Conservation (phyloP, 2,797 vertebrate genomes). For the Oreochromis grahami region DNA sequence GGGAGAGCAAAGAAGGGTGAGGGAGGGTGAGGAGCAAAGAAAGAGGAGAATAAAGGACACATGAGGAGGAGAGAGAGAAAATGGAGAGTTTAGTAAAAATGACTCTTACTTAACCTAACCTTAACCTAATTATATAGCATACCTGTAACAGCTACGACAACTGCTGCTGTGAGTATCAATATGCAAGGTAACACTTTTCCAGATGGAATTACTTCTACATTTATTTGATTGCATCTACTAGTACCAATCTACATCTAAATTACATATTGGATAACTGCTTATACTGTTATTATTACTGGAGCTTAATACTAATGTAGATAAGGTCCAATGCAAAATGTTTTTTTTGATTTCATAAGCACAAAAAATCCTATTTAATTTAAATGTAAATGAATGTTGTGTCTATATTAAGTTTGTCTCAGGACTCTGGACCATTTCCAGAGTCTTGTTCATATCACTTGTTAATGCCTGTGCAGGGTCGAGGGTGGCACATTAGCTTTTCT, state of each 20-base stretch:
- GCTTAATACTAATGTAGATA: not conserved
- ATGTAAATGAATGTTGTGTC: not conserved
- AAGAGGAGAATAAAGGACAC: constrained; percentile 12
- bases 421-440: not conserved
- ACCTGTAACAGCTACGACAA: not conserved
- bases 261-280: not conserved
- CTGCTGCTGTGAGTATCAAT: not conserved
- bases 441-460: not conserved
- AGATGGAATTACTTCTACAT: not conserved
- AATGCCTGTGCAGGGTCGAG: not conserved
- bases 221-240: not conserved
- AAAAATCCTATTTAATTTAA: not conserved
- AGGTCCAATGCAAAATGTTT: not conserved
- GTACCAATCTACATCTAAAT: not conserved
- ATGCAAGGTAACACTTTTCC: not conserved
- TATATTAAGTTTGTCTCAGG: not conserved
- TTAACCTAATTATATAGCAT: not conserved
- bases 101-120: not conserved
- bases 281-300: not conserved
- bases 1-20: constrained; percentile 68
- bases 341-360: not conserved
- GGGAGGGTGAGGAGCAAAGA: constrained; percentile 12
- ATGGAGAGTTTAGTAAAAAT: constrained; percentile 4
- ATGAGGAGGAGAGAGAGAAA: constrained; percentile 22
- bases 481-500: not conserved